Conservation (phyloP, 2,888 invertebrate species). For the Limulus polyphemus region DNA sequence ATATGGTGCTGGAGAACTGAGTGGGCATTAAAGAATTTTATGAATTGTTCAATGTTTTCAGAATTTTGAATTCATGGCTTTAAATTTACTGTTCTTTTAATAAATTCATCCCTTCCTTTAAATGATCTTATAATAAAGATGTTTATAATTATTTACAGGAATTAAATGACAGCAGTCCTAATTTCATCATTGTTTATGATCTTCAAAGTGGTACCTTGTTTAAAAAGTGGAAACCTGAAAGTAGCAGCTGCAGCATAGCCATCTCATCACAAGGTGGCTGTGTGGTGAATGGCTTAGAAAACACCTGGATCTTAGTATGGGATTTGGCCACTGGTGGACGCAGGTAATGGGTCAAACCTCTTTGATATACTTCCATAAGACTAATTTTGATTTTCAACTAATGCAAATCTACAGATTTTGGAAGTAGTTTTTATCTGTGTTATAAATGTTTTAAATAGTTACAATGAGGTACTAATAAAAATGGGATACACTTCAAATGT, state of each 20-base stretch:
- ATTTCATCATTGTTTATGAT: slow-evolving; percentile 82
- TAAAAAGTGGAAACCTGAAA: slow-evolving; percentile 80
- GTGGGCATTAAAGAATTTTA: no score
- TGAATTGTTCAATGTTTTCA: no score
- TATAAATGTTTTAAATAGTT: no score
- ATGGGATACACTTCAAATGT: no score
- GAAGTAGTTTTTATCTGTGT: no score
- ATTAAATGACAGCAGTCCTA: slow-evolving; percentile 59
- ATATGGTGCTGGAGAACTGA: no score
- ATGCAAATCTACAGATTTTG: not conserved
- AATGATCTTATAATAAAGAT: no score
- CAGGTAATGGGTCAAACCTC: slow-evolving; percentile 27
- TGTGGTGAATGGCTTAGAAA: slow-evolving; percentile 69
- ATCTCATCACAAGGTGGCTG: slow-evolving; percentile 71
- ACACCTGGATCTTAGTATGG: slow-evolving; percentile 70
- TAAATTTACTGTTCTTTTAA: no score
- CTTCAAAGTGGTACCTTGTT: slow-evolving; percentile 76
- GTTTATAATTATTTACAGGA: slow-evolving; percentile 39
- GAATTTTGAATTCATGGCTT: no score
- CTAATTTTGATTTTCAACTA: not conserved
- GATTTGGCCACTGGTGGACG: slow-evolving; percentile 61
- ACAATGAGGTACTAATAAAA: no score
- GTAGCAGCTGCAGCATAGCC: slow-evolving; percentile 67
- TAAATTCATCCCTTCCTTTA: no score
- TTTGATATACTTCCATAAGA: slow-evolving; percentile 28